phyloP scores from a whole-genome alignment of 1,140 invertebrate genomes.

The Solenopsis fugax region DNA sequence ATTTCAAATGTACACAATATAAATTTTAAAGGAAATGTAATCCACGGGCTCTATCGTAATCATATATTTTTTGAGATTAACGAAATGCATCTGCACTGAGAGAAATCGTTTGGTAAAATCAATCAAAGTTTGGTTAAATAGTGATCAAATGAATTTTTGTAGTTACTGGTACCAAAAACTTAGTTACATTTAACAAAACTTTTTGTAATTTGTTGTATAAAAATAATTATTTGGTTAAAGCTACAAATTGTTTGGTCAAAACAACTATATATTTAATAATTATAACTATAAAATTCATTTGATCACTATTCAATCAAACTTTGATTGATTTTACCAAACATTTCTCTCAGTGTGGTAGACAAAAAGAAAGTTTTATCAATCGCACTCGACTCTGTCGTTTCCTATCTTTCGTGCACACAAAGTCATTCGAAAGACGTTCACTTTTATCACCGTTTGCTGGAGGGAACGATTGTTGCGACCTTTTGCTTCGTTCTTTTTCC shows the following conservation, averaged over 20 bases:
- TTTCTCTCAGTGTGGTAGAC: too few species aligned
- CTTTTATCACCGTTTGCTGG: slow-evolving; percentile 62
- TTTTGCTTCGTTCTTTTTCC: slow-evolving; percentile 68
- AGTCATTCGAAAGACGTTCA: slow-evolving; percentile 68
- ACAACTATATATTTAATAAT: too few species aligned
- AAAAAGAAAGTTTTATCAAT: slow-evolving; percentile 35
- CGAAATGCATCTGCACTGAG: not conserved
- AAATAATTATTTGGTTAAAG: too few species aligned
- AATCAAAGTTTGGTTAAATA: too few species aligned
- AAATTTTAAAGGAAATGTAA: not conserved
- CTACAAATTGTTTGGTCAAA: too few species aligned
- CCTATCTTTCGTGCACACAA: not conserved
- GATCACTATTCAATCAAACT: too few species aligned
- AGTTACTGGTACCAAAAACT: too few species aligned
- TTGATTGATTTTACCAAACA: too few species aligned
- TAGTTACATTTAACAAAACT: too few species aligned
- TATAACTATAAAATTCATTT: too few species aligned
- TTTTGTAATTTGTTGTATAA: too few species aligned
- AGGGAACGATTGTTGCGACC: slow-evolving; percentile 59
- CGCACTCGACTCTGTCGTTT: slow-evolving; percentile 45
- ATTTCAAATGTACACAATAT: not conserved
- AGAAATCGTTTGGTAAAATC: not conserved
- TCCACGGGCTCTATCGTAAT: not conserved
- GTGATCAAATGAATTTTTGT: too few species aligned
- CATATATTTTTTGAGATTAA: not conserved